phyloP scores from a whole-genome alignment of 2,113 vertebrate genomes.

The Amphiprion percula region DNA sequence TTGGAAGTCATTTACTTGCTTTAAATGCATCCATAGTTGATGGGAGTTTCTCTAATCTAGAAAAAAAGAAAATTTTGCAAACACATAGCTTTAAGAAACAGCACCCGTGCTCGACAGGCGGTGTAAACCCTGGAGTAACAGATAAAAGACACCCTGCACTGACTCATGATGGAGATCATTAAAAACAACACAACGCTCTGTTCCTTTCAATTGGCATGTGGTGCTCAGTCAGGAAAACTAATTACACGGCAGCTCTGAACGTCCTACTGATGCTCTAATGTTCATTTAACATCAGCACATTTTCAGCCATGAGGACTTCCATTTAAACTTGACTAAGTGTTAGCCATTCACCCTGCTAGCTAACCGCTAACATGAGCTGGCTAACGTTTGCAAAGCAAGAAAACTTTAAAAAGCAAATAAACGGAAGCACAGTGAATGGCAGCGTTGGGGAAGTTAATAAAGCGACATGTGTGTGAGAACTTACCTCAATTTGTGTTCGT shows the following conservation, averaged over 20 bases:
- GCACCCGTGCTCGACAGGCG: neutral
- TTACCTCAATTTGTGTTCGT: conserved; percentile 52
- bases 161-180: conserved; percentile 27
- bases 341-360: conserved; percentile 48
- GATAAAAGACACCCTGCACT: neutral
- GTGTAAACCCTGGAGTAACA: neutral
- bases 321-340: conserved; percentile 45
- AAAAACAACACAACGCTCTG: neutral
- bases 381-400: conserved; percentile 11
- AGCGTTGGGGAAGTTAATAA: neutral
- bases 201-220: neutral
- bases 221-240: neutral
- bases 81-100: neutral
- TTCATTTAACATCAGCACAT: neutral
- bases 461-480: neutral
- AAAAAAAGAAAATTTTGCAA: neutral
- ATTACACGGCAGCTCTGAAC: neutral
- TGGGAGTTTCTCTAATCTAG: neutral
- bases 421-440: neutral
- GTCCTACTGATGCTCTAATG: neutral
- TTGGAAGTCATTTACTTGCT: neutral
- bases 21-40: neutral
- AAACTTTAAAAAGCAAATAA: conserved; percentile 37
- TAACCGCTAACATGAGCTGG: conserved; percentile 51
- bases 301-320: conserved; percentile 9